Evolutionary conservation across 2,113 vertebrate genomes (phyloP).

Genomic region (Sturnira hondurensis): DNA sequence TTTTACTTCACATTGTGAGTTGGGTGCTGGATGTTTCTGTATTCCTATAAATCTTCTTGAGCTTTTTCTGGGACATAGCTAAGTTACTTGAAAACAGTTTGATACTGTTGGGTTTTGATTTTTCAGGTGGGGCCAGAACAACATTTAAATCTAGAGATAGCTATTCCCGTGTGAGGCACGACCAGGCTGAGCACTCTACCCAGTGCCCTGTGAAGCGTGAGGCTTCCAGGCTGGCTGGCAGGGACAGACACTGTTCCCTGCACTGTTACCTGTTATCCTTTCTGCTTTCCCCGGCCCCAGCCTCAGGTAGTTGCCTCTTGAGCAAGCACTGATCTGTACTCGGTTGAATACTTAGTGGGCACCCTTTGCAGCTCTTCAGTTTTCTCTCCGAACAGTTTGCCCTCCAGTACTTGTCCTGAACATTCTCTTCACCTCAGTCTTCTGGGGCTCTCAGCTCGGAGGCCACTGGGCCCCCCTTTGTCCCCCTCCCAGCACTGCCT

Average conservation of each 20-base stretch:
- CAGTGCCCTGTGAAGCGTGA: not conserved
- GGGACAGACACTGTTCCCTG: not conserved
- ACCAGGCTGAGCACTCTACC: not conserved
- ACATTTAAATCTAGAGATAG: not conserved
- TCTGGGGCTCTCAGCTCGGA: not conserved
- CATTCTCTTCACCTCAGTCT: not conserved
- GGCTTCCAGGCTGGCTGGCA: not conserved
- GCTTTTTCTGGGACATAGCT: not conserved
- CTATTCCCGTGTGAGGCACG: not conserved
- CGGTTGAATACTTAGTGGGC: rapidly evolving
- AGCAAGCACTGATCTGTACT: rapidly evolving
- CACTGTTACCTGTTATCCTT: not conserved
- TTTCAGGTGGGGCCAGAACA: not conserved
- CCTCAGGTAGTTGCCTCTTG: not conserved
- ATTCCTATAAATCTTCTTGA: not conserved
- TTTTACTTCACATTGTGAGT: not conserved
- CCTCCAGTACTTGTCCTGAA: not conserved
- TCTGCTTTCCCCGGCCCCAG: not conserved
- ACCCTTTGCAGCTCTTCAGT: not conserved
- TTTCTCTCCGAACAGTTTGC: not conserved
- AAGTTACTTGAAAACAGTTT: not conserved
- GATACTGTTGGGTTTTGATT: not conserved
- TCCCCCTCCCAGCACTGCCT: not conserved
- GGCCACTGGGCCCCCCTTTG: not conserved
- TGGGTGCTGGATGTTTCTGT: not conserved